phyloP scores from a whole-genome alignment of 2,888 invertebrate species.

The Agrochola lychnidis region DNA sequence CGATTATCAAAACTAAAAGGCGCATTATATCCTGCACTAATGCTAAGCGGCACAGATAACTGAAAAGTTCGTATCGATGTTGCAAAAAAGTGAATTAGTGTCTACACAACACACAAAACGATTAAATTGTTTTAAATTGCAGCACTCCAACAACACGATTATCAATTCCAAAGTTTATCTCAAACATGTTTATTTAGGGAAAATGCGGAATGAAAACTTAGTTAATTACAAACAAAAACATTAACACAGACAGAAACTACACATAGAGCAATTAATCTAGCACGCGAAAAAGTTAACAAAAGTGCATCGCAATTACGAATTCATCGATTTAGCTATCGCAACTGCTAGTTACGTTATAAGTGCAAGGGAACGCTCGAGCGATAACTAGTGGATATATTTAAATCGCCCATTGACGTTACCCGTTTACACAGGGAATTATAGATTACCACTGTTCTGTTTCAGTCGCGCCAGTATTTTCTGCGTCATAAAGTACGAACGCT shows the following conservation, averaged over 20 bases:
- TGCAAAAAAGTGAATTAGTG: not conserved
- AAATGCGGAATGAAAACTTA: not conserved
- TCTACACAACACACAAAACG: not conserved
- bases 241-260: not conserved
- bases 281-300: slow-evolving; percentile 25
- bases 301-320: not conserved
- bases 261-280: too few species aligned
- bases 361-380: slow-evolving; percentile 54
- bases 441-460: slow-evolving; percentile 64
- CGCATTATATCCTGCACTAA: too few species aligned
- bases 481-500: slow-evolving; percentile 54
- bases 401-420: slow-evolving; percentile 69
- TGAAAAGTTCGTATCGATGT: not conserved
- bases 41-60: not conserved
- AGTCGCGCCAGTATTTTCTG: slow-evolving; percentile 40
- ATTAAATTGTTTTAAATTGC: not conserved
- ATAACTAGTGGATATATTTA: slow-evolving; percentile 77
- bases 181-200: not conserved
- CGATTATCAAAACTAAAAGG: not conserved
- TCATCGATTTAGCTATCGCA: slow-evolving; percentile 12
- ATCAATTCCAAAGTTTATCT: not conserved
- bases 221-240: not conserved
- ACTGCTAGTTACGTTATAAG: slow-evolving; percentile 39
- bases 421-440: slow-evolving; percentile 69
- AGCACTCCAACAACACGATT: too few species aligned